phyloP scores from a whole-genome alignment of 2,797 vertebrate species.

The Anguilla obscura region DNA sequence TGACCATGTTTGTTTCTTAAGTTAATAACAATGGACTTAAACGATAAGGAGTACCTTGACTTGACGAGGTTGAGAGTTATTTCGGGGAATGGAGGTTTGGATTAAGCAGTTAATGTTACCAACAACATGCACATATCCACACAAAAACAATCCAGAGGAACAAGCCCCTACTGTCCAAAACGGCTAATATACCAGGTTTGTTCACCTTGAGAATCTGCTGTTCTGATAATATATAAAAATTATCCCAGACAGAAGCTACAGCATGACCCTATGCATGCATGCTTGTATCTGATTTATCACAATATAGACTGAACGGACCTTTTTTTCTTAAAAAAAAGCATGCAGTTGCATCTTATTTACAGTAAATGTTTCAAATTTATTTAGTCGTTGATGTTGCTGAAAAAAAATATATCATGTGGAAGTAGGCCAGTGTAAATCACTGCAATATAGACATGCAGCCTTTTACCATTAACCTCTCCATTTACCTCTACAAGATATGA shows the following conservation, averaged over 20 bases:
- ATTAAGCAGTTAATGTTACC: constrained; percentile 6
- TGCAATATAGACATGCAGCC: neutral
- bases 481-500: neutral
- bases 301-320: neutral
- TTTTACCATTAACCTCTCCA: neutral
- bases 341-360: constrained; percentile 68
- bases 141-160: neutral
- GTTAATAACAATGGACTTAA: no score
- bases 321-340: constrained; percentile 58
- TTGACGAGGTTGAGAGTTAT: no score
- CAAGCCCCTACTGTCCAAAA: neutral
- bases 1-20: no score
- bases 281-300: neutral
- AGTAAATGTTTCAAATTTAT: constrained; percentile 67
- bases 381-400: constrained; percentile 53
- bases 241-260: neutral
- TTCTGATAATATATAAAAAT: neutral
- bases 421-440: neutral
- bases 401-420: neutral
- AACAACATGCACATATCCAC: neutral
- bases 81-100: neutral
- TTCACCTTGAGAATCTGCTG: neutral
- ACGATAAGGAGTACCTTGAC: no score
- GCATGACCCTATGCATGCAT: neutral
- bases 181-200: neutral